Base-by-base conservation (phyloP, 2,797 vertebrate species). In the Rhynchotus rufescens region DNA sequence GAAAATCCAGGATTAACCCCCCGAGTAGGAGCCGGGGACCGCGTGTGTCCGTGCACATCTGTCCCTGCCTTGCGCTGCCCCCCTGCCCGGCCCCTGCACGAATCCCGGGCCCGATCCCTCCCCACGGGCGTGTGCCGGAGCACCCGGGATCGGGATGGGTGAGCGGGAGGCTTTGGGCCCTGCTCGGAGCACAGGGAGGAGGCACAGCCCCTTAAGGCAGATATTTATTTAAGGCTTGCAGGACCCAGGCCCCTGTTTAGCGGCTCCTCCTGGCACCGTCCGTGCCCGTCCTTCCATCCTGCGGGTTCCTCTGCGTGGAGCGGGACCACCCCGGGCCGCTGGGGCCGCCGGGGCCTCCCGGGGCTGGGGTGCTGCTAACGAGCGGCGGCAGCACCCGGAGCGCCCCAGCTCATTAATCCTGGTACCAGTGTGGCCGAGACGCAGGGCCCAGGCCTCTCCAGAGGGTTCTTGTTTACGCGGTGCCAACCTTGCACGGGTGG, bases 1-100 rank as follows among this genome's bases (percentile, higher is more conserved):
- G 86, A 74, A 87, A 95, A 96, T 91, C 89, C 38, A 1, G 92
- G 95, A 92, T 95, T 94, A 93, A 75, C 36, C 32, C n/a, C 4
- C 60, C 38, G 42, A 12, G 6, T 13, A 12, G 47, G 11, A 6
- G 47, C 30, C 10, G 23, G 10, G 21, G 15, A 19, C 30, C 23
- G 13, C 11, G n/a, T 17, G 30, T 17, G 9, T 30, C 4, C 16
- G 13, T 60, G 49, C 81, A 30, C 88, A 47, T 59, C 91, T 84
- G 89, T 44, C 66, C 26, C 6, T 0, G 7, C 38, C 19, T 66
- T 44, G 19, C 23, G 14, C n/a, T 4, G 16, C 44, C 15, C 42
- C 17, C 44, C 6, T 42, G n/a, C 36, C 36, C 36, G 36, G 36
- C n/a, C 36, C 23, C 9, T 47, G 40, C 7, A 14, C 56, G n/a